phyloP scores from a whole-genome alignment of 2,888 invertebrate species.

The Cantharis rustica region DNA sequence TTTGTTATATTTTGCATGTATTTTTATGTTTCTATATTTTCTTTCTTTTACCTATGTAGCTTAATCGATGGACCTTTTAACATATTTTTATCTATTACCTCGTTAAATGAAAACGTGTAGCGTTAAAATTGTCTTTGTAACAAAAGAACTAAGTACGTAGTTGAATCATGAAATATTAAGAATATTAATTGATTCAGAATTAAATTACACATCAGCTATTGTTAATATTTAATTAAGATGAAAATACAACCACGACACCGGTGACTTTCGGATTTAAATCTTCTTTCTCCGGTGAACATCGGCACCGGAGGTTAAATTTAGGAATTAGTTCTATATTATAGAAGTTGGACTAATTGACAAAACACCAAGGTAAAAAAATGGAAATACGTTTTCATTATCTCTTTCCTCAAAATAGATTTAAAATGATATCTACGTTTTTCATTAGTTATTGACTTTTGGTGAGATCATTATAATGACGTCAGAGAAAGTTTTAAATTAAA shows the following conservation, averaged over 20 bases:
- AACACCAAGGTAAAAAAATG: too few relatives aligned
- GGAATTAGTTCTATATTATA: too few relatives aligned
- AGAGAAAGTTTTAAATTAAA: not conserved
- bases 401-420: not conserved
- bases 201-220: not conserved
- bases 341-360: too few relatives aligned
- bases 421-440: not conserved
- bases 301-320: too few relatives aligned
- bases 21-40: not conserved
- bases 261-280: too few relatives aligned
- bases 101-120: not conserved
- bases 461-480: not conserved
- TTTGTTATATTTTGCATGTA: conserved; percentile 11
- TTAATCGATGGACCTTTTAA: not conserved
- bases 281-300: too few relatives aligned
- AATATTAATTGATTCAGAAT: not conserved
- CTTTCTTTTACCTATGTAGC: not conserved
- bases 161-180: not conserved
- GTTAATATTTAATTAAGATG: not conserved
- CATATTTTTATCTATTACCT: not conserved
- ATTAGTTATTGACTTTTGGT: not conserved
- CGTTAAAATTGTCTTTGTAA: not conserved
- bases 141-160: not conserved
- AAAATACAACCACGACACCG: not conserved
- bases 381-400: not conserved